Conservation (phyloP, 2,888 invertebrate genomes). For the Oeneis ivallda region DNA sequence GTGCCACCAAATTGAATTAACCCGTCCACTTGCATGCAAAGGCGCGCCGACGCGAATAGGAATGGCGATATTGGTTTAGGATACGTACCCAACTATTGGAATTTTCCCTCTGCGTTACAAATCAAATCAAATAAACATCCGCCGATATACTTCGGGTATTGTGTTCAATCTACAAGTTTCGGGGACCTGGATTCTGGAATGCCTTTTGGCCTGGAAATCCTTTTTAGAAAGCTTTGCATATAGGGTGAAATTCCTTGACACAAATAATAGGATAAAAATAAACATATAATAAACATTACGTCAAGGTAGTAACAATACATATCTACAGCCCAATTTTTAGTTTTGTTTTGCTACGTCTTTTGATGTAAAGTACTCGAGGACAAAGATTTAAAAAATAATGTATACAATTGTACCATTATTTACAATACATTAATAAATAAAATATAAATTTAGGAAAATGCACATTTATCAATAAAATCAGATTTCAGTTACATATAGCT, state of each 20-base stretch:
- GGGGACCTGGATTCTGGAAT: slow-evolving; percentile 14
- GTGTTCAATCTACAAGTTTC: slow-evolving; percentile 30
- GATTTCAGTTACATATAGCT: neutral
- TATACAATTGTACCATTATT: too few species aligned
- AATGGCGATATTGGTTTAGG: slow-evolving; percentile 74
- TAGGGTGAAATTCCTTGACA: neutral
- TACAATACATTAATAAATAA: too few species aligned
- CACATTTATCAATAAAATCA: neutral
- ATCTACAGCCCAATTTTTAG: too few species aligned
- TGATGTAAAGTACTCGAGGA: neutral
- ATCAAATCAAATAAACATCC: slow-evolving; percentile 42
- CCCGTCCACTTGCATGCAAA: slow-evolving; percentile 81
- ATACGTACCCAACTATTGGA: slow-evolving; percentile 57
- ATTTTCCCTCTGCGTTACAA: slow-evolving; percentile 61
- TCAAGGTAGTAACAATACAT: too few species aligned
- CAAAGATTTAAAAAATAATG: too few species aligned
- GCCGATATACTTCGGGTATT: slow-evolving; percentile 37
- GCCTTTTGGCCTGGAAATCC: slow-evolving; percentile 10
- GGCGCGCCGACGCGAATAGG: slow-evolving; percentile 71
- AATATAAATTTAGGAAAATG: too few species aligned
- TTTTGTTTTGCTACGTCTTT: too few species aligned
- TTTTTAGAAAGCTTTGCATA: slow-evolving; percentile 8
- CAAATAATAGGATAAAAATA: neutral
- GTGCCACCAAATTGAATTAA: slow-evolving; percentile 78
- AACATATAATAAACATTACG: neutral